A percentile compares a stretch with the other conserved stretches of the same genome.
Evolutionary conservation across 1,140 invertebrate species (phyloP).

Genomic region (Hesperophylax magnus): DNA sequence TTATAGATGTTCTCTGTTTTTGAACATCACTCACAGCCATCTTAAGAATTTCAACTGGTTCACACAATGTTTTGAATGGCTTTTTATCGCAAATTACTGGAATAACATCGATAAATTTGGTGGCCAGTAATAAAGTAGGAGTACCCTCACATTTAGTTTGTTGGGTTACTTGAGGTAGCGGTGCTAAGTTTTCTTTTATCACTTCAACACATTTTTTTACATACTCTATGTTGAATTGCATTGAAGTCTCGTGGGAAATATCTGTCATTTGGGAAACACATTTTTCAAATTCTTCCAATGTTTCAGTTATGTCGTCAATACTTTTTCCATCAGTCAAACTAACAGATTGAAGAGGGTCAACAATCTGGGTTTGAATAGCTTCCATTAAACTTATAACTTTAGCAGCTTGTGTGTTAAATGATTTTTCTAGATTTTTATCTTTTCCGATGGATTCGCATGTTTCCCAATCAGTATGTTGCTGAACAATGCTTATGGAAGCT

Average conservation of each 20-base stretch:
- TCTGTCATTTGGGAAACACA: background rate
- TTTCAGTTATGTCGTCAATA: background rate
- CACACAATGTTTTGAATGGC: background rate
- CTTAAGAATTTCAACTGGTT: constrained; percentile 11
- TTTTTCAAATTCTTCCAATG: background rate
- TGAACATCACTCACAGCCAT: background rate
- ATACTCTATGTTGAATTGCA: background rate
- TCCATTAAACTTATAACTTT: background rate
- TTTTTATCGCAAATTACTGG: constrained; percentile 8
- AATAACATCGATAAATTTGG: background rate
- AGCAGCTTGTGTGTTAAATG: constrained; percentile 3
- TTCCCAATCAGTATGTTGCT: background rate
- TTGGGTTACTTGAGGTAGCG: background rate
- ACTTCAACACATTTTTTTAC: background rate
- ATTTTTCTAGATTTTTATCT: background rate
- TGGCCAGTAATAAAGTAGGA: background rate
- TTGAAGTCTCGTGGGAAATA: background rate
- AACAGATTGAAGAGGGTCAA: background rate
- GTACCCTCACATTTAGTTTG: background rate
- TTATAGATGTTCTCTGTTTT: background rate
- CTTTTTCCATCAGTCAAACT: background rate
- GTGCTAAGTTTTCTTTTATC: constrained; percentile 1
- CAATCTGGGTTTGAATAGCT: background rate
- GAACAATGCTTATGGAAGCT: background rate
- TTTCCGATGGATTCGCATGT: background rate